Evolutionary conservation across 2,797 vertebrate genomes (phyloP).

Genomic region (Triplophysa bombifrons): DNA sequence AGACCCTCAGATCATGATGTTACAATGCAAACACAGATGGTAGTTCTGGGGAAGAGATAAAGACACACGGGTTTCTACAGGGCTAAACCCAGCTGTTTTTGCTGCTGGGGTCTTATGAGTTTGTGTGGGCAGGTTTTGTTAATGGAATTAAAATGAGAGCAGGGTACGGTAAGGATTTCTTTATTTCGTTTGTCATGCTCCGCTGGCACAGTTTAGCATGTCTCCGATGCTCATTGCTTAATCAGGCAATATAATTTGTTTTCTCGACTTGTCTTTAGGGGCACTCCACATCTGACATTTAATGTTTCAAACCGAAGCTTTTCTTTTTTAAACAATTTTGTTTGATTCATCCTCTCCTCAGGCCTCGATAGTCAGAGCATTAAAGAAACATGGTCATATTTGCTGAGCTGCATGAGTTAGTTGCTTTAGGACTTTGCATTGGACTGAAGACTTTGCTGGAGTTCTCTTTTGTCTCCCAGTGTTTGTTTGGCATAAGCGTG

Average conservation of each 20-base stretch:
- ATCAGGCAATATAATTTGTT: slow-evolving; percentile 18
- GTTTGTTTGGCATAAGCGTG: slow-evolving; percentile 40
- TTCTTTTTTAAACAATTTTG: slow-evolving; percentile 8
- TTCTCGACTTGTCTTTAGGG: background rate
- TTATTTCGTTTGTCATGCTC: slow-evolving; percentile 6
- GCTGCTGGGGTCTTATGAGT: slow-evolving; percentile 34
- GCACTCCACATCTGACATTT: slow-evolving; percentile 6
- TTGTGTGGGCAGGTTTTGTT: slow-evolving; percentile 48
- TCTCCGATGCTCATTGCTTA: slow-evolving; percentile 4
- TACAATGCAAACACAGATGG: slow-evolving; percentile 17
- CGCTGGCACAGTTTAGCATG: slow-evolving; percentile 5
- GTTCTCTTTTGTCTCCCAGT: slow-evolving; percentile 46
- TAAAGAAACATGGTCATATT: slow-evolving; percentile 17
- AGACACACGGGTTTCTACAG: slow-evolving; percentile 1
- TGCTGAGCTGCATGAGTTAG: background rate
- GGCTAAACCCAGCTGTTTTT: slow-evolving; percentile 29
- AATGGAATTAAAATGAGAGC: slow-evolving; percentile 47
- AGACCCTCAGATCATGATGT: slow-evolving; percentile 12
- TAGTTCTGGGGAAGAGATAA: slow-evolving; percentile 11
- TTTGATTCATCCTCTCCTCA: background rate
- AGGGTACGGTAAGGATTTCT: slow-evolving; percentile 33
- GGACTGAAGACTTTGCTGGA: slow-evolving; percentile 25
- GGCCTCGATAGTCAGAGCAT: background rate
- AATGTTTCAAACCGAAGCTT: slow-evolving; percentile 9
- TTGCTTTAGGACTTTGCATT: background rate